Percentiles rank a stretch among this genome's conserved stretches.
These are phyloP conservation scores for Mesoligia furuncula DNA, from an alignment of 2,888 invertebrate genomes.

Conservation along the genomic window DNA sequence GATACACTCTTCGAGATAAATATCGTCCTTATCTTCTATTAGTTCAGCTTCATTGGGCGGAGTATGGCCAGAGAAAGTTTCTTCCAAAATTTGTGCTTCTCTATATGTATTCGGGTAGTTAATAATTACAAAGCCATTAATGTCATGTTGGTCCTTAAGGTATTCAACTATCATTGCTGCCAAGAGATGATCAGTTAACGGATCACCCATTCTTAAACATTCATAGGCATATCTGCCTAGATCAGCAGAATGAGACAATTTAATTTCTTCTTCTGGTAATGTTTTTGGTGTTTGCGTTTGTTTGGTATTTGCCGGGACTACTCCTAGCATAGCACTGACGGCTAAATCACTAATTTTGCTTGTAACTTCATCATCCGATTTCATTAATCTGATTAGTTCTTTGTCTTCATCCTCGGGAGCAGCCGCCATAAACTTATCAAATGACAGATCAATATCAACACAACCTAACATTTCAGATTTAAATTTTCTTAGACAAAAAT, in stretches of 20 bases:
- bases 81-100: conserved; percentile 91
- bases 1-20: conserved; percentile 84
- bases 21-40: conserved; percentile 81
- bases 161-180: conserved; percentile 91
- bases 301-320: conserved; percentile 82
- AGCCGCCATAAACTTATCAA: conserved; percentile 79
- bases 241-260: conserved; percentile 86
- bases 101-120: conserved; percentile 91
- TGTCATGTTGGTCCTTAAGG: conserved; percentile 85
- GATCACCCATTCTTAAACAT: conserved; percentile 88
- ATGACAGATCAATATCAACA: conserved; percentile 85
- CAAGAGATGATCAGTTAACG: conserved; percentile 89
- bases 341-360: conserved; percentile 76
- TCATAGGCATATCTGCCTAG: conserved; percentile 91
- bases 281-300: conserved; percentile 91
- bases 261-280: conserved; percentile 90
- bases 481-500: conserved; percentile 89
- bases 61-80: conserved; percentile 88
- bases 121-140: conserved; percentile 91
- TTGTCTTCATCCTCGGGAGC: conserved; percentile 78
- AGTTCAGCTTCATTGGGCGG: conserved; percentile 84
- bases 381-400: conserved; percentile 81
- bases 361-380: conserved; percentile 77
- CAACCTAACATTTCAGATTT: conserved; percentile 89
- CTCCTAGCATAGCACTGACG: conserved; percentile 72